Evolutionary conservation across 2,888 invertebrate species (phyloP).

Genomic region (Crematogaster levior): DNA sequence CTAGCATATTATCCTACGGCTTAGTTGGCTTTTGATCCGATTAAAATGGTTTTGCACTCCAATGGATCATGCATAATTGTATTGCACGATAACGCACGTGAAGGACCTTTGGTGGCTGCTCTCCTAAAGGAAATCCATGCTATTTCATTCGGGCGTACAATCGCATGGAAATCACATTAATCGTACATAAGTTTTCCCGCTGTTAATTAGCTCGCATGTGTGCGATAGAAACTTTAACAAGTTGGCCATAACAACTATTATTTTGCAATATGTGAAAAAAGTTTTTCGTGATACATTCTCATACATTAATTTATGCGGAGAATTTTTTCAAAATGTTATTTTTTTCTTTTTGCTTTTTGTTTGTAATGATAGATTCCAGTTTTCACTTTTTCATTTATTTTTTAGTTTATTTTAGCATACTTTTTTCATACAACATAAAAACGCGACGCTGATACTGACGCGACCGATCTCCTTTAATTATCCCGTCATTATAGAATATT

Average conservation of each 20-base stretch:
- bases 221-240: neutral
- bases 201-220: neutral
- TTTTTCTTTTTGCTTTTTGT: neutral
- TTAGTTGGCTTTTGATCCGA: constrained; percentile 48
- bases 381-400: neutral
- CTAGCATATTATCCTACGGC: constrained; percentile 38
- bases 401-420: neutral
- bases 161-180: constrained; percentile 8
- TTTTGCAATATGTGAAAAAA: neutral
- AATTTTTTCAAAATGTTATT: neutral
- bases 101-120: constrained; percentile 25
- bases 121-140: constrained; percentile 16
- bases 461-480: constrained; percentile 29
- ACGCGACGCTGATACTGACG: neutral
- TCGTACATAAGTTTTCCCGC: neutral
- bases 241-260: neutral
- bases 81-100: constrained; percentile 26
- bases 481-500: constrained; percentile 20
- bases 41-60: constrained; percentile 52
- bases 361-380: neutral
- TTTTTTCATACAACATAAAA: neutral
- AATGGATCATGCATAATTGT: constrained; percentile 39
- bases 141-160: constrained; percentile 25
- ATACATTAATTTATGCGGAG: neutral
- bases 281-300: neutral